phyloP scores from a whole-genome alignment of 2,888 invertebrate species.

The Nemurella pictetii region DNA sequence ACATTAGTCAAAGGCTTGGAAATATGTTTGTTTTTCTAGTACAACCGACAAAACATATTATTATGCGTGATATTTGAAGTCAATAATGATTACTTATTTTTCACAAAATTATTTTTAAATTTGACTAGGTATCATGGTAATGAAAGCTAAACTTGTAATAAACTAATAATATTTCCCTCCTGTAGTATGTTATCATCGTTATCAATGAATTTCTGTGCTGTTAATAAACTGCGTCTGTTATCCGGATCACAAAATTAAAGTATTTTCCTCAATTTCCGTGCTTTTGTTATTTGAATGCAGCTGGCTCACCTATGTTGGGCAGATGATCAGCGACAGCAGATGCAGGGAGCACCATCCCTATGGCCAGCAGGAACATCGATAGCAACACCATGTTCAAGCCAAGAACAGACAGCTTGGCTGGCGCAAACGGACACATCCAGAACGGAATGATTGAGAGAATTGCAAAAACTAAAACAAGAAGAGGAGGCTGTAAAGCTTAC shows the following conservation, averaged over 20 bases:
- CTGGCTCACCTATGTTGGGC: slow-evolving; percentile 30
- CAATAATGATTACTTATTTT: background rate
- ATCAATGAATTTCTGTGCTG: background rate
- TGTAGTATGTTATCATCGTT: background rate
- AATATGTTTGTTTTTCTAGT: background rate
- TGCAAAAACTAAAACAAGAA: slow-evolving; percentile 13
- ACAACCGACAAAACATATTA: too few species aligned
- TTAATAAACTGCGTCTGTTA: background rate
- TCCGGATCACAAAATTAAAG: background rate
- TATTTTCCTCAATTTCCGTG: background rate
- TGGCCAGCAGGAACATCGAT: slow-evolving; percentile 10
- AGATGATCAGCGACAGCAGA: slow-evolving; percentile 24
- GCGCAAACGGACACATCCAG: slow-evolving; percentile 26
- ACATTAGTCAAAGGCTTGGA: background rate
- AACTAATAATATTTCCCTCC: background rate
- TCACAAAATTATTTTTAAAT: background rate
- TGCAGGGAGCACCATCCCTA: slow-evolving; percentile 23
- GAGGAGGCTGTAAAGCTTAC: too few species aligned
- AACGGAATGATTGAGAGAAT: slow-evolving; percentile 27
- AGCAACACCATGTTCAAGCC: slow-evolving; percentile 26
- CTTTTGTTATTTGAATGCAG: background rate
- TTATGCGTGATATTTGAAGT: background rate
- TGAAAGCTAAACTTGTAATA: background rate
- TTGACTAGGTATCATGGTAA: background rate
- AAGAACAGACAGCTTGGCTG: slow-evolving; percentile 3